These are phyloP conservation scores for Botrylloides violaceus DNA, from an alignment of 23 tunicate species.

Conservation along the genomic window DNA sequence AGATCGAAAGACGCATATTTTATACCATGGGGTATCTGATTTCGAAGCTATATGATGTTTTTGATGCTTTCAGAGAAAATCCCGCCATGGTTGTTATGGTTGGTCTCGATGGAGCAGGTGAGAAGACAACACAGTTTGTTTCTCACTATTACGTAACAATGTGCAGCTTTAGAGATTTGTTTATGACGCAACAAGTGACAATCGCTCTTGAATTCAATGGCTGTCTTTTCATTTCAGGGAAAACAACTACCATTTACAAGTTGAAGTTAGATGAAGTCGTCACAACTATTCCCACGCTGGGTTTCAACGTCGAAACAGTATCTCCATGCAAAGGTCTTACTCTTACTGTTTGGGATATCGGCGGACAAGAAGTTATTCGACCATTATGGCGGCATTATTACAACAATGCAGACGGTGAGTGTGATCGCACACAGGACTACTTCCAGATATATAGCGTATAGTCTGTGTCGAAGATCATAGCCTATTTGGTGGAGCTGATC, in stretches of 20 bases:
- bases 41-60: not conserved
- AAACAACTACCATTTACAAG: conserved; percentile 56
- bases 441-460: no score
- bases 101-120: conserved; percentile 1
- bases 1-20: no score
- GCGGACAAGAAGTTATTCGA: conserved; percentile 73
- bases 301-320: conserved; percentile 72
- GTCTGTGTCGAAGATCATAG: no score
- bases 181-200: no score
- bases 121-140: no score
- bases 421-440: no score
- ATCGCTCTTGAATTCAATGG: not conserved
- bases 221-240: conserved; percentile 27
- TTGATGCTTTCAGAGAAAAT: not conserved
- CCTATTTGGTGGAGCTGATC: no score
- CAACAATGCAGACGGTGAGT: conserved; percentile 75
- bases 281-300: conserved; percentile 62
- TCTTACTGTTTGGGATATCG: conserved; percentile 89
- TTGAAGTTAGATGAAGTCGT: conserved; percentile 35
- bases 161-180: no score
- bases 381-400: conserved; percentile 85
- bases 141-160: no score
- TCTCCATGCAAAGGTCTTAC: conserved; percentile 63
- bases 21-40: not conserved
- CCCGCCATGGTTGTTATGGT: not conserved